Evolutionary conservation across 2,797 vertebrate species (phyloP), one percentile per base, ranked within the genome.

Genomic region (Tadarida brasiliensis): DNA sequence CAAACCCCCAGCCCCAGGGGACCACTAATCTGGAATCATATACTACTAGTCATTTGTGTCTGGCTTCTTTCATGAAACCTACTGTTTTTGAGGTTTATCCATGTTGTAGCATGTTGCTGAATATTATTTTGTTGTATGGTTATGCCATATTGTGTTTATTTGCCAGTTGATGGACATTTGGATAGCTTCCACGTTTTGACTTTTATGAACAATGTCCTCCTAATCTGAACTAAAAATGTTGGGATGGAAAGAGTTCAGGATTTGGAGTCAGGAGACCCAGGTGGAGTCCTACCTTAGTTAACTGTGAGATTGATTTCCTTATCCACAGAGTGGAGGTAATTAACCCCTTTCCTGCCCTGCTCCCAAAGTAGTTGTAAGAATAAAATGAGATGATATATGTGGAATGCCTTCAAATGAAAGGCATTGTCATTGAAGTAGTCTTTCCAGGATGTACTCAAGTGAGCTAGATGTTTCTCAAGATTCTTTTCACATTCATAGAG

Each of bases 221-320:
- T 35, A 74, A 93, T 94, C 30, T 61, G 82, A 70, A 59, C 89
- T 59, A 47, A 71, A 96, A 59, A 35, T 71, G 33, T 30, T 49
- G 14, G 47, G 24, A 20, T 70, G 19, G n/a, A 35, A 80, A 83
- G 15, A 87, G 22, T 28, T 81, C 78, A 51, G 22, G 44, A 54
- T 57, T 59, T 87, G 61, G 28, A 84, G 30, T 83, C 19, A 16
- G 22, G 56, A 84, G 17, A 76, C 59, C 20, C 47, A 84, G 28
- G 51, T 10, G 39, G 28, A 84, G 67, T 63, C 30, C 54, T 30
- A 33, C 5, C 22, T 77, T 68, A 61, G 68, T 83, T 90, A 93
- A 35, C n/a, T 81, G 5, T 71, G 47, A 11, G 30, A 24, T 26
- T 49, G 77, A 11, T 68, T 87, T 92, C 68, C 56, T 94, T 51